Evolutionary conservation across 2,797 vertebrate species (phyloP), one percentile per base, ranked within the genome.

Genomic region (Lemur catta): DNA sequence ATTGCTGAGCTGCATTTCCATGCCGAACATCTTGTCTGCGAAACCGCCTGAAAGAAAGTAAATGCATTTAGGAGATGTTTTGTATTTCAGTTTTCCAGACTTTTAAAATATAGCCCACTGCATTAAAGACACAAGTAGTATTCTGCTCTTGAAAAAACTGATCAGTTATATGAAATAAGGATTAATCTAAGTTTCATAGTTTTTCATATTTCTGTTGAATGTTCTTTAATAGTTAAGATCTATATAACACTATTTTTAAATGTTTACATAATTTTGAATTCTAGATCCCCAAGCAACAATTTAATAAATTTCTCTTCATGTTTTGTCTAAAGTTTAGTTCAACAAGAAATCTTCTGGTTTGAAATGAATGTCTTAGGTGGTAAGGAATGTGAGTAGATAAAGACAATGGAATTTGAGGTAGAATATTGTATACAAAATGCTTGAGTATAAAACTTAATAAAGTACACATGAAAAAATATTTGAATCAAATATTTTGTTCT

Each of bases 1-100:
- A 99, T 97, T 99, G 99, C 98, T 99, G 99, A 15, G 99, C 99
- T 1, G 99, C 99, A 96, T 99, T 99, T 96, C 99, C 99, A 84
- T 99, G 99, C 92, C 99, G 99, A 98, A 99, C 98, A 84, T 99
- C 99, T 97, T 99, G 99, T 97, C 99, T 99, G 98, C 99, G 99
- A 98, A 99, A 99, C 84, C 99, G 99, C 98, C 99, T 99, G 97
- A 80, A 92, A 95, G 48, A 81, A 94, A 96, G 87, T 38, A 98
- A 93, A 98, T 0, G 7, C 17, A 84, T 57, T 95, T 95, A 95
- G 72, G 13, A 95, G 88, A 28, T 0, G 1, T 41, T 41, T 97
- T 43, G 78, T 30, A 14, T 95, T 92, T 69, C 52, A 33, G 20
- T 84, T 95, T 71, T 81, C 95, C 76, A 79, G 0, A 43, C 13